These are phyloP conservation scores for Felis catus DNA, from an alignment of 2,113 vertebrate genomes.

Conservation along the genomic window DNA sequence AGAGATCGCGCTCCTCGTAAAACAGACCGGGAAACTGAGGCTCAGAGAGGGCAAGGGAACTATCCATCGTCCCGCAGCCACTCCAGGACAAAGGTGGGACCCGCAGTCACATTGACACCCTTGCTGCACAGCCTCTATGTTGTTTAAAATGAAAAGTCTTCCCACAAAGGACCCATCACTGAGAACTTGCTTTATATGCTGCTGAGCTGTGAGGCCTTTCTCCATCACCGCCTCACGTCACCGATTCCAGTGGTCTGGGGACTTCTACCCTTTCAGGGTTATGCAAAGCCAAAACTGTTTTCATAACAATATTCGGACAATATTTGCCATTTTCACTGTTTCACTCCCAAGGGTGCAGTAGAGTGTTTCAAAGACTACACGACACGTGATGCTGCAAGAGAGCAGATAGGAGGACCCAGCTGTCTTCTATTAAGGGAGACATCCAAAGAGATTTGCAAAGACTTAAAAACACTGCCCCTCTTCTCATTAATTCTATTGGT, in stretches of 20 bases:
- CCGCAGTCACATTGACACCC: not conserved
- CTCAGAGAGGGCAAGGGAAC: not conserved
- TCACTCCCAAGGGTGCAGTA: not conserved
- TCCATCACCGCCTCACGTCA: not conserved
- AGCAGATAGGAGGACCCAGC: not conserved
- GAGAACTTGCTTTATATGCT: not conserved
- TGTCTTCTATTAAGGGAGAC: not conserved
- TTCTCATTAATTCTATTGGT: not conserved
- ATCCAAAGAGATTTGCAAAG: not conserved
- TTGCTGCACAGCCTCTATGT: not conserved
- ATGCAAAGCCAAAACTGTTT: not conserved
- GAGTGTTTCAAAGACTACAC: not conserved
- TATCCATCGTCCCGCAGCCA: not conserved
- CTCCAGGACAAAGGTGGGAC: not conserved
- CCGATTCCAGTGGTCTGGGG: not conserved
- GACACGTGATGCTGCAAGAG: not conserved
- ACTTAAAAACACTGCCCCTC: not conserved
- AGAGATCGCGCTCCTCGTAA: not conserved
- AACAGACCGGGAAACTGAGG: not conserved
- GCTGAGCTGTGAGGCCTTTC: not conserved
- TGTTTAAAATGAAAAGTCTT: not conserved
- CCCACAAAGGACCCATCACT: fast-evolving
- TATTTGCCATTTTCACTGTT: not conserved
- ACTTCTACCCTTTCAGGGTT: not conserved
- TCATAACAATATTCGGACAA: too few relatives aligned